Conservation (phyloP, 2,888 invertebrate genomes). For the Drosophila stalkeri region DNA sequence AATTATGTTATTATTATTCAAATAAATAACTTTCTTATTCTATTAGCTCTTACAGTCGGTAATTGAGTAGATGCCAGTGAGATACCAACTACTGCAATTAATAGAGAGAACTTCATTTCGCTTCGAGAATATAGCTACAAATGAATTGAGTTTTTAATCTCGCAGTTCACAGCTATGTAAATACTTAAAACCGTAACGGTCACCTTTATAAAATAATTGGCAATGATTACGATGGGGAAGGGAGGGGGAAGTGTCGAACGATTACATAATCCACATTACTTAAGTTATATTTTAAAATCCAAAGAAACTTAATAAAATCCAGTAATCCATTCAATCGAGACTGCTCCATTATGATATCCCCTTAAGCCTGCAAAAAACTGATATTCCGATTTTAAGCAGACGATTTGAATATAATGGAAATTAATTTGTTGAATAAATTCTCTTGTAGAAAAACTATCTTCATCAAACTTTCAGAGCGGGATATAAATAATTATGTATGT, state of each 20-base stretch:
- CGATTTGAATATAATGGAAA: too few relatives aligned
- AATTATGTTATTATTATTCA: neutral
- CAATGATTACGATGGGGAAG: neutral
- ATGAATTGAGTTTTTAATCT: neutral
- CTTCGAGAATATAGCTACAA: neutral
- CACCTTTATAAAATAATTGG: neutral
- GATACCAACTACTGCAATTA: neutral
- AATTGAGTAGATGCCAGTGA: neutral
- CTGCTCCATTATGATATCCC: too few relatives aligned
- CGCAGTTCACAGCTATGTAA: neutral
- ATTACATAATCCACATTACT: neutral
- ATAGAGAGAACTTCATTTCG: neutral
- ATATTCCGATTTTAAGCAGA: too few relatives aligned
- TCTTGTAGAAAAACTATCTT: too few relatives aligned
- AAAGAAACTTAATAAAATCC: neutral
- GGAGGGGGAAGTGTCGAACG: neutral
- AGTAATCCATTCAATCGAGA: too few relatives aligned
- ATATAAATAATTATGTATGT: too few relatives aligned
- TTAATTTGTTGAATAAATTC: too few relatives aligned
- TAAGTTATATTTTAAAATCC: neutral
- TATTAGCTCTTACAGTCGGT: neutral
- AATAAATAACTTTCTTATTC: neutral
- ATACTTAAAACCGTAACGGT: neutral
- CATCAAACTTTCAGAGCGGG: too few relatives aligned
- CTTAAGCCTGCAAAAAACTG: too few relatives aligned